Evolutionary conservation across 2,888 invertebrate genomes (phyloP), one percentile per base, ranked within the genome.

Genomic region (Drosophila meridiana): DNA sequence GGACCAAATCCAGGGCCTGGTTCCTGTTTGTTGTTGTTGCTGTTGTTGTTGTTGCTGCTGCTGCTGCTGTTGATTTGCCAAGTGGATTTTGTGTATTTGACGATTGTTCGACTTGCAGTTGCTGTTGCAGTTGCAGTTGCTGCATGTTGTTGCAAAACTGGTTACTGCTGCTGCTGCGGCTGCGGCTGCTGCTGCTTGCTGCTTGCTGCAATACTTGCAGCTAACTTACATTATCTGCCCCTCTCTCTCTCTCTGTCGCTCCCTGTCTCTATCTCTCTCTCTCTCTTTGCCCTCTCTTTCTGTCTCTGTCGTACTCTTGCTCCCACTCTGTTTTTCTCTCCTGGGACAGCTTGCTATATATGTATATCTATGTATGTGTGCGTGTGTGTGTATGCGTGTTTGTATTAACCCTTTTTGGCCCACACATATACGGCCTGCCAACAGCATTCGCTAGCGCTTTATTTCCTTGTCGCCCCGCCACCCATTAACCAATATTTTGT

Each of bases 31-130:
- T 20, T 48, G 48, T 30, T 11, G 52, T 20, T 50, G 50, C 0
- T 52, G 50, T 13, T 50, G 50, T 1, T 50, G 47, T 1, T 47
- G 47, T 1, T 47, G 50, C 3, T n/a, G n/a, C 2, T 50, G 50
- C 8, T 50, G 74, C 53, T 81, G 81, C 57, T 83, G 87, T 81
- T 87, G 89, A 89, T 89, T 85, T 85, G 84, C 82, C 87, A 89
- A 85, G 89, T 85, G 84, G 77, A 89, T 89, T 85, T 89, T 87
- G 84, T 85, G 84, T 89, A 85, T 89, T 84, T 85, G 84, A 85
- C 82, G 84, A 85, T 85, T 83, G 86, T 83, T 88, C 86, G 88
- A 83, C 85, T 83, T 75, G 83, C 63, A 50, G 69, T 64, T 48
- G 68, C 56, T 47, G 61, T 58, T 65, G 58, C 28, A 14, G 56